Evolutionary conservation across 2,888 invertebrate genomes (phyloP).

Genomic region (Nebria brevicollis): DNA sequence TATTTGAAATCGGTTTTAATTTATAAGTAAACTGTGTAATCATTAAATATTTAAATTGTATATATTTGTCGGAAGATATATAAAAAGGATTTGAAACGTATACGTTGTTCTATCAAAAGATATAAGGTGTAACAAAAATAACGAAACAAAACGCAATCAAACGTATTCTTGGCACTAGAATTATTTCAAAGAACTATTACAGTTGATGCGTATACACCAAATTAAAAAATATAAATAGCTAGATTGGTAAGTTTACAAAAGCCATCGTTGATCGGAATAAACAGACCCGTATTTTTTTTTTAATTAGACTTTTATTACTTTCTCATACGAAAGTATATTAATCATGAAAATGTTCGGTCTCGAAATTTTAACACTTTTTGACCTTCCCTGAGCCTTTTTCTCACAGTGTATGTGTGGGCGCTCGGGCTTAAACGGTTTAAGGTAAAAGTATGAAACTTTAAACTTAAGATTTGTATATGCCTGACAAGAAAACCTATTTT

Average conservation of each 20-base stretch:
- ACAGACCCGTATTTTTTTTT: not conserved
- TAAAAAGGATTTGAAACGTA: not conserved
- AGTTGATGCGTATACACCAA: not conserved
- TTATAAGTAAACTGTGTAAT: too few relatives aligned
- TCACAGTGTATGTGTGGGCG: too few relatives aligned
- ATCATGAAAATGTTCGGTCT: too few relatives aligned
- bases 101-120: not conserved
- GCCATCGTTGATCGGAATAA: not conserved
- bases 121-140: not conserved
- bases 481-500: too few relatives aligned
- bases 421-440: too few relatives aligned
- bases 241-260: not conserved
- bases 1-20: too few relatives aligned
- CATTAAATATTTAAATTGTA: not conserved
- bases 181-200: not conserved
- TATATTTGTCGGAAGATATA: not conserved
- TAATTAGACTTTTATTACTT: too few relatives aligned
- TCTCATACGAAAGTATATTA: too few relatives aligned
- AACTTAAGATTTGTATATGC: too few relatives aligned
- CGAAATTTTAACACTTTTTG: too few relatives aligned
- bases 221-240: not conserved
- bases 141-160: not conserved
- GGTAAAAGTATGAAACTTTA: too few relatives aligned
- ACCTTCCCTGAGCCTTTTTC: too few relatives aligned
- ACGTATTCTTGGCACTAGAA: not conserved